A percentile compares a stretch with the other conserved stretches of the same genome.
phyloP scores from a whole-genome alignment of 2,113 vertebrate species.

The Stegastes partitus region DNA sequence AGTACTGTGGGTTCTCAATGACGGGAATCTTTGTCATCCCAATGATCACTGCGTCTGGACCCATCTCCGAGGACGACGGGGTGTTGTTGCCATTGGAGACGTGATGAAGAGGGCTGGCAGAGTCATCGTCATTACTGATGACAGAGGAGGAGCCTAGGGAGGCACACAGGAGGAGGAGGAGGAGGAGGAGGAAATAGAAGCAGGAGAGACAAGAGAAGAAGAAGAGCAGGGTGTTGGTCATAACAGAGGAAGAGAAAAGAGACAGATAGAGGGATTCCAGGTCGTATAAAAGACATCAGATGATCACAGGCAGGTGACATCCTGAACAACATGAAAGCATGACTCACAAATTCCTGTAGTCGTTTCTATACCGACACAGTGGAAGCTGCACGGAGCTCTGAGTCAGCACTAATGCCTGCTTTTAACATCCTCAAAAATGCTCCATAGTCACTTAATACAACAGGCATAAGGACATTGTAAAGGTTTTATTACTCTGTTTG shows the following conservation, averaged over 20 bases:
- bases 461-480: no score
- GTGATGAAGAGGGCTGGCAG: conserved; percentile 98
- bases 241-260: conserved; percentile 25
- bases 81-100: conserved; percentile 99
- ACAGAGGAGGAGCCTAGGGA: conserved; percentile 95
- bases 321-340: conserved; percentile 4
- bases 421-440: no score
- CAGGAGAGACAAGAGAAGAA: conserved; percentile 1
- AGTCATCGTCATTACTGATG: conserved; percentile 99
- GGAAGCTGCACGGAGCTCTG: no score
- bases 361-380: not conserved
- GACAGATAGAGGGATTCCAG: not conserved
- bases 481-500: no score
- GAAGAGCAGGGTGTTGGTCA: conserved; percentile 8
- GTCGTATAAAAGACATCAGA: conserved; percentile 21
- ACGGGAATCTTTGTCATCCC: conserved; percentile 99
- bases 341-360: not conserved
- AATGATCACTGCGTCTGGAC: conserved; percentile 97
- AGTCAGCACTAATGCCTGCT: no score
- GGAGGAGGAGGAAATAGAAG: conserved; percentile 37
- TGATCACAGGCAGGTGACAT: not conserved
- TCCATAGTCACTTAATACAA: no score
- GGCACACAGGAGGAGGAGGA: conserved; percentile 49
- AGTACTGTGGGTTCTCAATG: conserved; percentile 99
- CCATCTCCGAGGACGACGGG: conserved; percentile 96